Evolutionary conservation across 2,888 invertebrate genomes (phyloP).

Genomic region (Penaeus monodon): DNA sequence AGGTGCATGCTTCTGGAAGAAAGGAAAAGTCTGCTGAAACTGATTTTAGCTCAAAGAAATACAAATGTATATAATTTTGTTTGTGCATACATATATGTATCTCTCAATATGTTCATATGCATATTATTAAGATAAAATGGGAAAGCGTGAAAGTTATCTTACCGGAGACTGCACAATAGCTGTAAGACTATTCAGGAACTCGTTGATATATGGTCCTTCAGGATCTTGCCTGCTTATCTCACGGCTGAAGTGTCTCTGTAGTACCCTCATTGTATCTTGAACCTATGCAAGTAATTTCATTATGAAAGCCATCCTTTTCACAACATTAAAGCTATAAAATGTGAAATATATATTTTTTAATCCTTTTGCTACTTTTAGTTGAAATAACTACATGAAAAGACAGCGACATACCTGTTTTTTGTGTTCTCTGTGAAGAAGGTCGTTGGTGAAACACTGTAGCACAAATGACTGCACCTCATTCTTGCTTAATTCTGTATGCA

Average conservation of each 20-base stretch:
- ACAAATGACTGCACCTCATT: slow-evolving; percentile 64
- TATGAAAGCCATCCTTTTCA: no score
- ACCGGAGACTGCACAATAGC: slow-evolving; percentile 57
- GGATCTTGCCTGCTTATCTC: slow-evolving; percentile 54
- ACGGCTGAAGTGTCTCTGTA: slow-evolving; percentile 57
- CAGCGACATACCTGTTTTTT: slow-evolving; percentile 47
- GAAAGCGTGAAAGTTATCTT: not conserved
- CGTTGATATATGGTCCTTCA: slow-evolving; percentile 58
- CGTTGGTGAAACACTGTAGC: slow-evolving; percentile 62
- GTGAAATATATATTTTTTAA: no score
- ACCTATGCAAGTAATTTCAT: slow-evolving; percentile 30
- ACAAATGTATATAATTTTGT: not conserved
- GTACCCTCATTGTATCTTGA: slow-evolving; percentile 62
- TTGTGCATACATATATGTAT: not conserved
- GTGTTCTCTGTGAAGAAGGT: slow-evolving; percentile 55
- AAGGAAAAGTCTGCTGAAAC: slow-evolving; percentile 6
- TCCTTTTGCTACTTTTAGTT: no score
- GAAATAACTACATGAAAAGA: no score
- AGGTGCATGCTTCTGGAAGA: slow-evolving; percentile 41
- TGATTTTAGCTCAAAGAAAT: not conserved
- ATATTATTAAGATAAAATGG: not conserved
- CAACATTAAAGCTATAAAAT: no score
- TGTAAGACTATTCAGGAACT: slow-evolving; percentile 54
- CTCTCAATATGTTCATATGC: no score
- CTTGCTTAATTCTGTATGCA: slow-evolving; percentile 48